These are phyloP conservation scores for Drosophila pseudotakahashii DNA, from an alignment of 2,888 invertebrate genomes.

Conservation along the genomic window DNA sequence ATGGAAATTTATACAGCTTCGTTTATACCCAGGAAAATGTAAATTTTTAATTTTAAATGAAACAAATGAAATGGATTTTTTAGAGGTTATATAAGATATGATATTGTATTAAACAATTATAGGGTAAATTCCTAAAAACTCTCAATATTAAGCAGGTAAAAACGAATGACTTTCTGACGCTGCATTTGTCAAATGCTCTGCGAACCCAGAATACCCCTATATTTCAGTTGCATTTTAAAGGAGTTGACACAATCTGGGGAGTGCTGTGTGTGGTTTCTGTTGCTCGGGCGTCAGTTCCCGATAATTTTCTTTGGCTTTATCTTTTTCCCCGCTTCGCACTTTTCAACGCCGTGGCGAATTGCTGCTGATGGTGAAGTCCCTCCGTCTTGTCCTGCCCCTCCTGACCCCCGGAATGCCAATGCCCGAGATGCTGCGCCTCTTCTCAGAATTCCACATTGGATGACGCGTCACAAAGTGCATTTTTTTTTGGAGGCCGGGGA, in stretches of 20 bases:
- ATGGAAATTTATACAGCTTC: too few species aligned
- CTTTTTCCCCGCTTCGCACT: constrained; percentile 55
- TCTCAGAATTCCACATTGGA: constrained; percentile 69
- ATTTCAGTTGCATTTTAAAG: constrained; percentile 4
- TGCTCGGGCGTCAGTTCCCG: constrained; percentile 20
- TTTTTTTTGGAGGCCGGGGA: constrained; percentile 29
- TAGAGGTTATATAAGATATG: too few species aligned
- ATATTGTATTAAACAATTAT: too few species aligned
- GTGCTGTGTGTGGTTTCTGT: constrained; percentile 17
- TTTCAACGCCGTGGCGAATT: constrained; percentile 56
- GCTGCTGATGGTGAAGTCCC: constrained; percentile 24
- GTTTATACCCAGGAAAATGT: too few species aligned
- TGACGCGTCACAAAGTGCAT: constrained; percentile 67
- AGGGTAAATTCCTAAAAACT: too few species aligned
- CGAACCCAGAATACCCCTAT: neutral
- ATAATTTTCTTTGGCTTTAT: constrained; percentile 43
- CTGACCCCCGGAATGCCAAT: constrained; percentile 34
- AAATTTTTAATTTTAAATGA: neutral
- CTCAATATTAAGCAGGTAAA: neutral
- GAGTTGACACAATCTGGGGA: constrained; percentile 40
- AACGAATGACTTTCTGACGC: too few species aligned
- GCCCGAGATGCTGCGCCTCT: constrained; percentile 71
- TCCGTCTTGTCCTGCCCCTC: constrained; percentile 5
- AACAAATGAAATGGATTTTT: too few species aligned
- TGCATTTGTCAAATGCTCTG: neutral